Evolutionary conservation across 1,140 invertebrate species (phyloP).

Genomic region (Ectropis grisescens): DNA sequence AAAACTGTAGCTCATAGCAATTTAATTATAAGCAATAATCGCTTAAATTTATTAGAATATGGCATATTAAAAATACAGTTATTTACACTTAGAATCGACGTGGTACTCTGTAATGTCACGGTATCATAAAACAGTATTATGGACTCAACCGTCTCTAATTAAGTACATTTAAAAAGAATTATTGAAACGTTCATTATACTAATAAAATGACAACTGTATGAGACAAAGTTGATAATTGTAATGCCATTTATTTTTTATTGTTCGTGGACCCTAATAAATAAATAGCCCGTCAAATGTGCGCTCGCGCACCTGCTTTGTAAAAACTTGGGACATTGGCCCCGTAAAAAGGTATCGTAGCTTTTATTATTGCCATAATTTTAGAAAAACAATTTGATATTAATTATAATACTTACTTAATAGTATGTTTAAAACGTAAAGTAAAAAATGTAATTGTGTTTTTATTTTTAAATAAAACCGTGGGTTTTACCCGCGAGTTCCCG

Average conservation of each 20-base stretch:
- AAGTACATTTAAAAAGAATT: conserved; percentile 14
- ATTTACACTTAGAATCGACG: no score
- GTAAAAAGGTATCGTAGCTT: conserved; percentile 17
- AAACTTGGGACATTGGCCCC: conserved; percentile 34
- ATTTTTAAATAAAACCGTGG: no score
- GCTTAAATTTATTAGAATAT: no score
- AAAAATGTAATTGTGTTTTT: no score
- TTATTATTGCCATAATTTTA: neutral
- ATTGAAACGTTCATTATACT: conserved; percentile 25
- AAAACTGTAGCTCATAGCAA: no score
- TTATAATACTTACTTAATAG: neutral
- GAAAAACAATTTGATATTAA: neutral
- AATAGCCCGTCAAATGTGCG: conserved; percentile 24
- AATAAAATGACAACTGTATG: conserved; percentile 29
- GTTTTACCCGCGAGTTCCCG: no score
- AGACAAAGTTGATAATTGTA: conserved; percentile 41
- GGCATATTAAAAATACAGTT: no score
- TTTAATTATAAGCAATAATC: no score
- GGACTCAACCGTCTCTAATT: no score
- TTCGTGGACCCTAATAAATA: conserved; percentile 32
- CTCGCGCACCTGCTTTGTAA: conserved; percentile 44
- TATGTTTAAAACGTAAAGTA: no score
- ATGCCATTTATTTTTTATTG: conserved; percentile 45
- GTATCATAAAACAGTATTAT: no score
- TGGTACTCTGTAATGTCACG: no score